Evolutionary conservation across 1,140 invertebrate species (phyloP).

Genomic region (Thaumatotibia leucotreta): DNA sequence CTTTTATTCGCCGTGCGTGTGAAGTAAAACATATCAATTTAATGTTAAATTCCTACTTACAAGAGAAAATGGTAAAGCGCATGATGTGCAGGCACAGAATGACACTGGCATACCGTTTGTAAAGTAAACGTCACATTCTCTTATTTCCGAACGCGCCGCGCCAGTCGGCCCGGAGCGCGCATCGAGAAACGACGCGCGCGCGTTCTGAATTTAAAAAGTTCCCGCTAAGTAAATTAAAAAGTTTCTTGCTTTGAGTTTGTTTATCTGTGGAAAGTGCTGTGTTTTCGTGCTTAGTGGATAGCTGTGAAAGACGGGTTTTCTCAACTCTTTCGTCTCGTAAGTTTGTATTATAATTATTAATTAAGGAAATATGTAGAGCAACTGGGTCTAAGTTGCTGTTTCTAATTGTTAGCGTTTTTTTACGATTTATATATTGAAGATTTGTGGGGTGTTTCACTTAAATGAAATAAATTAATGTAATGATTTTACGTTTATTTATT

Average conservation of each 20-base stretch:
- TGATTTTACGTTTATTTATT: too few relatives aligned
- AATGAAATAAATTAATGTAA: too few relatives aligned
- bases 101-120: background rate
- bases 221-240: conserved; percentile 7
- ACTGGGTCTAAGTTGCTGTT: background rate
- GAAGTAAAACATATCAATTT: background rate
- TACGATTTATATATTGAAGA: too few relatives aligned
- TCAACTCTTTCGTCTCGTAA: background rate
- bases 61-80: background rate
- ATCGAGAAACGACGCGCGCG: background rate
- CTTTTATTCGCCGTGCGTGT: background rate
- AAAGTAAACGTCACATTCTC: background rate
- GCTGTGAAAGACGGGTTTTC: background rate
- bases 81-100: background rate
- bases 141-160: conserved; percentile 1
- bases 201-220: background rate
- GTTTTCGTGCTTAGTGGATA: background rate
- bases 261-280: background rate
- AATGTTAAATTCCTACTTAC: background rate
- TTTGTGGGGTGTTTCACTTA: too few relatives aligned
- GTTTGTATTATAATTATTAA: background rate
- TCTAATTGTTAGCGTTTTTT: background rate
- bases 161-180: background rate
- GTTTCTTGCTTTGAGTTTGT: background rate
- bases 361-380: background rate